Evolutionary conservation across 2,113 vertebrate species (phyloP), one percentile per base, ranked within the genome.

Genomic region (Ageneiosus marmoratus): DNA sequence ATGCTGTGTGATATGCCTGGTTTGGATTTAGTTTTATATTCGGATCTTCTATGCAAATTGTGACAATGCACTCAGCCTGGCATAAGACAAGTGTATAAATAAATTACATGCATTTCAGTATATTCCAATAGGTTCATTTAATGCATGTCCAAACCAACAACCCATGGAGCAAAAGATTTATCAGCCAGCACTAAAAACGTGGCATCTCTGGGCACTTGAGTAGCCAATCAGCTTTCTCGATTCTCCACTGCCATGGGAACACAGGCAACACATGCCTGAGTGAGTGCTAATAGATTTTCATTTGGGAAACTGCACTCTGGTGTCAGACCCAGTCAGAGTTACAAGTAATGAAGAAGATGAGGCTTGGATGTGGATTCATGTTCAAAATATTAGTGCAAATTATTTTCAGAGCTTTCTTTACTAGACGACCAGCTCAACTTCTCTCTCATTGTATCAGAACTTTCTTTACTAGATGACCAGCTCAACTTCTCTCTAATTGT

Each of bases 171-270:
- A 16, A 34, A 55, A 12, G 27, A 75, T 75, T 34, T 20, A 55
- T 34, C 73, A 34, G 29, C 29, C 50, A 12, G 72, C 27, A 8
- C 69, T 48, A 44, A 44, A 53, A 51, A 41, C 6, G 24, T n/a
- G 53, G 51, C 51, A 77, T 77, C 20, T 41, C 75, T n/a, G 46
- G 13, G 48, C 18, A 10, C 72, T 20, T 48, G 16, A 55, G 73
- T 20, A 37, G 11, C 76, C 76, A 78, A 60, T 60, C 76, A 60
- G 55, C 34, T 46, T 9, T 78, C 37, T n/a, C 55, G 24, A n/a
- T 78, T 60, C 37, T 60, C 15, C 37, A 60, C 76, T 78, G 34
- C 76, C 76, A 60, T 78, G 76, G 55, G 76, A 78, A 78, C 76
- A 9, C 37, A 18, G 22, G 37, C 24, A 18, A 76, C 72, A 77